A percentile compares a stretch with the other conserved stretches of the same genome.
Conservation (phyloP, 2,797 vertebrate genomes). For the Anniella stebbinsi region DNA sequence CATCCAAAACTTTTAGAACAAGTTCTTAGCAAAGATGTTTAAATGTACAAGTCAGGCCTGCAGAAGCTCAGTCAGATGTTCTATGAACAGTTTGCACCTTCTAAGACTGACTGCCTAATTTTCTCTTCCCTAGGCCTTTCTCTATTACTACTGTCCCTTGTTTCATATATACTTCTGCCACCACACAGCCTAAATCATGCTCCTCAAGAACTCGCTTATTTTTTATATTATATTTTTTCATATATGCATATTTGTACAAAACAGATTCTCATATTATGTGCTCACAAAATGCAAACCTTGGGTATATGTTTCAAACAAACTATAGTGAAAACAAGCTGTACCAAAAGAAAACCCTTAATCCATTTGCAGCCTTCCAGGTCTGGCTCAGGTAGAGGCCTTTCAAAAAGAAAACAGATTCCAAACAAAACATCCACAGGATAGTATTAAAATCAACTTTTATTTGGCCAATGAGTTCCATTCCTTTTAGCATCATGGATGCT, state of each 20-base stretch:
- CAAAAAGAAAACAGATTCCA: neutral
- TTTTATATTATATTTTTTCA: no score
- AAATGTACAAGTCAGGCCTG: neutral
- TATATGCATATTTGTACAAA: neutral
- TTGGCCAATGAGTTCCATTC: constrained; percentile 92
- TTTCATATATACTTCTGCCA: no score
- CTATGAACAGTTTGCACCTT: neutral
- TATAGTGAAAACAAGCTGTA: neutral
- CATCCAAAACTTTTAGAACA: neutral
- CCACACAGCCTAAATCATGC: neutral
- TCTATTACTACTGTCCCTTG: no score
- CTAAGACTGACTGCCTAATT: neutral
- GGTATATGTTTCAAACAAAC: neutral
- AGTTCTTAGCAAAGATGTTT: neutral
- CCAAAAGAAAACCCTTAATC: neutral
- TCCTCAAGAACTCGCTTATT: no score
- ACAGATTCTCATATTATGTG: neutral
- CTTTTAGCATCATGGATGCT: constrained; percentile 88
- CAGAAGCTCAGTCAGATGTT: neutral
- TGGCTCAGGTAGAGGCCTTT: neutral
- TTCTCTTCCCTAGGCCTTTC: neutral
- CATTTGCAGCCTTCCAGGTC: neutral
- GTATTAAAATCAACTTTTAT: constrained; percentile 89
- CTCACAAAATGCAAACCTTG: neutral
- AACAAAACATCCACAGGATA: constrained; percentile 26